Evolutionary conservation across 2,888 invertebrate species (phyloP).

Genomic region (Calameuta filiformis): DNA sequence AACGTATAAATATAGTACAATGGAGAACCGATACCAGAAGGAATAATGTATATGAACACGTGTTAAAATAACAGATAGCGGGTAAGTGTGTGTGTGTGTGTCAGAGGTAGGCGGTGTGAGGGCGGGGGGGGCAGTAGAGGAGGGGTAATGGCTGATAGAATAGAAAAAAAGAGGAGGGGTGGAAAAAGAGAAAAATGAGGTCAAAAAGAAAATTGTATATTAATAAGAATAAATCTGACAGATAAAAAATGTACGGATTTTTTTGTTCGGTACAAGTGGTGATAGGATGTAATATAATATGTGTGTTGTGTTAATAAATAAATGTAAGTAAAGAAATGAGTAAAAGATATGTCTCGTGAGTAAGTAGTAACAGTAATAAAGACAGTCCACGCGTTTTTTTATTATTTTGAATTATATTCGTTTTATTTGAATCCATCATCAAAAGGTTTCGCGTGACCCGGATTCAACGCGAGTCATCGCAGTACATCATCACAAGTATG

Average conservation of each 20-base stretch:
- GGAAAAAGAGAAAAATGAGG: neutral
- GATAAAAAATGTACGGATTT: too few species aligned
- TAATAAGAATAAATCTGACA: too few species aligned
- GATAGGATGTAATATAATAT: too few species aligned
- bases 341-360: neutral
- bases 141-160: neutral
- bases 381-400: slow-evolving; percentile 62
- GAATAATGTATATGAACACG: too few species aligned
- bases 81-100: too few species aligned
- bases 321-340: neutral
- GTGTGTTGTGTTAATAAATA: too few species aligned
- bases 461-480: slow-evolving; percentile 63
- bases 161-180: neutral
- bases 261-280: too few species aligned
- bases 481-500: slow-evolving; percentile 64
- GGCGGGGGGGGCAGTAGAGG: neutral
- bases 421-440: slow-evolving; percentile 66
- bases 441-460: slow-evolving; percentile 64
- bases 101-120: neutral
- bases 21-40: too few species aligned
- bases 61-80: too few species aligned
- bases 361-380: slow-evolving; percentile 42
- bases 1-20: too few species aligned
- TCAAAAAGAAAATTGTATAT: neutral
- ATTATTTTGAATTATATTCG: slow-evolving; percentile 64